Evolutionary conservation across 2,888 invertebrate genomes (phyloP).

Genomic region (Ecdyonurus torrentis): DNA sequence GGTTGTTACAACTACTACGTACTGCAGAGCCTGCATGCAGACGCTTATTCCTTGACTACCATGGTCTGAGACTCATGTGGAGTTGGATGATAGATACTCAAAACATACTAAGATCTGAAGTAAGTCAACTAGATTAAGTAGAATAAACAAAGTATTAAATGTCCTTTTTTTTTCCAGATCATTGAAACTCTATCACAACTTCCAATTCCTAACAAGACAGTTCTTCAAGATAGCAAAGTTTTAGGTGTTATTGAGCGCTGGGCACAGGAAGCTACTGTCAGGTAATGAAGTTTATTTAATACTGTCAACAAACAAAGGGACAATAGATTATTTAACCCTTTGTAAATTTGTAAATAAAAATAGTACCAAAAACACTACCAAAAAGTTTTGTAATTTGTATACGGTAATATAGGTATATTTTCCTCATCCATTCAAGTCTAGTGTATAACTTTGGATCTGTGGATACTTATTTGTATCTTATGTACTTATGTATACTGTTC

Average conservation of each 20-base stretch:
- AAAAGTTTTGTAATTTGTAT: no score
- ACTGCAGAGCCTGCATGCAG: slow-evolving; percentile 68
- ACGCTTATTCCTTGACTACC: slow-evolving; percentile 80
- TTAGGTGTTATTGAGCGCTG: slow-evolving; percentile 71
- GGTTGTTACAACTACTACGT: slow-evolving; percentile 60
- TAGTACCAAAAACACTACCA: no score
- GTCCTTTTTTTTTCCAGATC: slow-evolving; percentile 31
- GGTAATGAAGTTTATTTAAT: no score
- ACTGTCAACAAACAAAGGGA: no score
- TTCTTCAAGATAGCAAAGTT: slow-evolving; percentile 84
- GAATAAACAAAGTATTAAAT: not conserved
- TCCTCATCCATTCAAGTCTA: no score
- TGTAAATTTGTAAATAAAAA: no score
- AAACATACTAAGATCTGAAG: not conserved
- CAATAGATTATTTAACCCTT: no score
- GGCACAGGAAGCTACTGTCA: slow-evolving; percentile 22
- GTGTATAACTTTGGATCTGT: no score
- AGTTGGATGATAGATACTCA: slow-evolving; percentile 70
- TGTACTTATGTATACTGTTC: no score
- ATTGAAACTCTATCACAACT: slow-evolving; percentile 66
- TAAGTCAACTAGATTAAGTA: not conserved
- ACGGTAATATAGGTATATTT: no score
- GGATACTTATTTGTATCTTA: no score
- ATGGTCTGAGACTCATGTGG: slow-evolving; percentile 76
- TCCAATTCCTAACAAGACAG: slow-evolving; percentile 85